Conservation (phyloP, 2,113 vertebrate species). For the Aptenodytes forsteri region DNA sequence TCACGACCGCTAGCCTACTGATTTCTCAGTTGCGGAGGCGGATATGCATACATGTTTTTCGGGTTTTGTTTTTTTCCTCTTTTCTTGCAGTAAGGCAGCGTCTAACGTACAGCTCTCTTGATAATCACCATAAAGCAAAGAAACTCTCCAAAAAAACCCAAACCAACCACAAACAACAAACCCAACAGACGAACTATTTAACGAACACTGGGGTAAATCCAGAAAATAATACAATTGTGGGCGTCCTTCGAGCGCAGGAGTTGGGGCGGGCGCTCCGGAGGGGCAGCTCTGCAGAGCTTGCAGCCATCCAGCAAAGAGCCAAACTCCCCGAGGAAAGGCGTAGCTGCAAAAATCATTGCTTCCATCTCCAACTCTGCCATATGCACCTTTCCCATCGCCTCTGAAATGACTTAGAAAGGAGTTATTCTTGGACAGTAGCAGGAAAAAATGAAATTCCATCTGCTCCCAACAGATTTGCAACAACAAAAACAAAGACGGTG, state of each 20-base stretch:
- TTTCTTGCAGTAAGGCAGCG: background rate
- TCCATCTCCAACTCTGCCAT: background rate
- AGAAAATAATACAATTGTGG: background rate
- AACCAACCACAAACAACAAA: background rate
- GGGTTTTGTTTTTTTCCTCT: background rate
- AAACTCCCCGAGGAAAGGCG: background rate
- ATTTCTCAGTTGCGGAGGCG: background rate
- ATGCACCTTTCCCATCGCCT: background rate
- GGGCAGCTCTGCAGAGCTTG: background rate
- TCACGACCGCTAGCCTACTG: background rate
- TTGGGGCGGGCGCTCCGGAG: rapidly evolving
- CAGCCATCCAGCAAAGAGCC: background rate
- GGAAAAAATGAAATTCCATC: constrained; percentile 24
- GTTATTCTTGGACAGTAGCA: background rate
- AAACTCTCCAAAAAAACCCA: background rate
- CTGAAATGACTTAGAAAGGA: background rate
- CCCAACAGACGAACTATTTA: background rate
- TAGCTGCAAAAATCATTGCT: background rate
- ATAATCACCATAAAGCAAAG: background rate
- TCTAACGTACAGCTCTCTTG: background rate
- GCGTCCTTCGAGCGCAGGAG: rapidly evolving
- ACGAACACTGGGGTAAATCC: rapidly evolving
- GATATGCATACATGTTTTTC: background rate
- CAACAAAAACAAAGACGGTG: background rate
- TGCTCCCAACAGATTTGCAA: constrained; percentile 12